Conservation (phyloP, 92 coral and sea anemone genomes). For the Virgularia gustaviana region DNA sequence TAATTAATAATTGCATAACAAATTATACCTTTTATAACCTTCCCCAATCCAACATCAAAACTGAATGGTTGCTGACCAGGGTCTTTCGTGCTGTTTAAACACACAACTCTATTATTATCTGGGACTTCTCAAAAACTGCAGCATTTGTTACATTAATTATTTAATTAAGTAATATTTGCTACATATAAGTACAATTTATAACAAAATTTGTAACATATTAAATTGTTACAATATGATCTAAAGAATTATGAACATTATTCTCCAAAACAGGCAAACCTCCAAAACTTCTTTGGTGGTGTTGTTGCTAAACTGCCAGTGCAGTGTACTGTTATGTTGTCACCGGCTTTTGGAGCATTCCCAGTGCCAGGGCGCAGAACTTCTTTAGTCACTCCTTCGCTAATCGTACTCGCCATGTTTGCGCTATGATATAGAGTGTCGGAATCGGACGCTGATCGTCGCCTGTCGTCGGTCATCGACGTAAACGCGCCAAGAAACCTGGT, state of each 20-base stretch:
- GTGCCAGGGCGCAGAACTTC: slow-evolving; percentile 34
- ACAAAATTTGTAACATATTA: no score
- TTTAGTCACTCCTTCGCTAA: slow-evolving; percentile 38
- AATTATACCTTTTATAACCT: slow-evolving; percentile 53
- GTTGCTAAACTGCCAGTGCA: slow-evolving; percentile 58
- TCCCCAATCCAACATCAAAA: slow-evolving; percentile 57
- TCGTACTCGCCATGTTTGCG: slow-evolving; percentile 30
- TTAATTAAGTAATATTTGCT: no score
- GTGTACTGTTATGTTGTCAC: slow-evolving; percentile 49
- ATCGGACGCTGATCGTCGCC: no score
- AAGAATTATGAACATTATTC: background rate
- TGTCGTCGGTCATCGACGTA: no score
- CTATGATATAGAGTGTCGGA: no score
- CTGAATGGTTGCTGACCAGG: slow-evolving; percentile 60
- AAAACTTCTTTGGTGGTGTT: slow-evolving; percentile 56
- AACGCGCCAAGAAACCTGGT: no score
- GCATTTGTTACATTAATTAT: no score
- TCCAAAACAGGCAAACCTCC: slow-evolving; percentile 42
- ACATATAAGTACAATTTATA: no score
- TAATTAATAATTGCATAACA: no score
- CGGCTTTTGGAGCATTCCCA: slow-evolving; percentile 37
- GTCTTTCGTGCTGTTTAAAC: slow-evolving; percentile 47
- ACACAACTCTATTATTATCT: no score
- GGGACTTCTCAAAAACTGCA: no score
- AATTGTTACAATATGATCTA: no score